Evolutionary conservation across 2,888 invertebrate genomes (phyloP), one percentile per base, ranked within the genome.

Genomic region (Hypena proboscidalis): DNA sequence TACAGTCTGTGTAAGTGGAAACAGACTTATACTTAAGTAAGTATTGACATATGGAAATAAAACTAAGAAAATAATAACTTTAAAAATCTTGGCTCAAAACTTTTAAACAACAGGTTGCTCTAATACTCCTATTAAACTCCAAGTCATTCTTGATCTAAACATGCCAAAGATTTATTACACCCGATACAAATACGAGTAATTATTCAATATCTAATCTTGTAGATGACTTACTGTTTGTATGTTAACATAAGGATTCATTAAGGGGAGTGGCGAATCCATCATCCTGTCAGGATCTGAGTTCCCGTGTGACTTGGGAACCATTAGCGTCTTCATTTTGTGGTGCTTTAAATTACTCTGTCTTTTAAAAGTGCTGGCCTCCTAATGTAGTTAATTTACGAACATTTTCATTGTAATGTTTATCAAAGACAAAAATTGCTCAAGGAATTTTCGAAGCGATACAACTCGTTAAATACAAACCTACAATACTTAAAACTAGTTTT

Each of bases 191-290:
- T 10, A 17, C 32, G 27, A 32, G 20, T 31, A 42, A 45, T 49
- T 47, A 47, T 50, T 47, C 56, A 62, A 61, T 39, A 61, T 57
- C 40, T 56, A 59, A 62, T 62, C 45, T 53, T 57, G 50, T 62
- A 59, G 47, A 53, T 57, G 54, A 63, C 60, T 61, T 36, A 45
- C 51, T 51, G 62, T 53, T 48, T 38, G 35, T 39, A 13, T 48
- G 63, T 63, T 58, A 67, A 67, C 67, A 63, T 57, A 58, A 62
- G 68, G 53, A 70, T 67, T 75, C 77, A 77, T 77, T 77, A 77
- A 49, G 25, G 49, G 47, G 58, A 74, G 74, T 76, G 70, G 60
- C 44, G 45, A 58, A 77, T 77, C 74, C 69, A 77, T 77, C 77
- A 77, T 73, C 29, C 77, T 74, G 77, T 77, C 77, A 66, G 63